Base-by-base conservation (phyloP, 2,113 vertebrate species). In the Bubo scandiacus region DNA sequence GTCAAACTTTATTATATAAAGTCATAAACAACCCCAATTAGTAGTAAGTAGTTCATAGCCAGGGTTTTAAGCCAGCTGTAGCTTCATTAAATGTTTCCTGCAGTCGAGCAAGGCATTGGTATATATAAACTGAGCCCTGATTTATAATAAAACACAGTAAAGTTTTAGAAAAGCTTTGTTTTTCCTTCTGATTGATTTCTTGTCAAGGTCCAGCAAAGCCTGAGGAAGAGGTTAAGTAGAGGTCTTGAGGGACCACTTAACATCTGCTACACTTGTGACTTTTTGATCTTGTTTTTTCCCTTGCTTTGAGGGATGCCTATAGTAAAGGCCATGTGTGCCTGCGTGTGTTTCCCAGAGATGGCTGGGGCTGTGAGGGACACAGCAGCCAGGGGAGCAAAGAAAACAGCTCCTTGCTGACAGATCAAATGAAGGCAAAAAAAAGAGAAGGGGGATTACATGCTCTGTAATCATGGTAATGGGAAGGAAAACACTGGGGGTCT, bases 191-290 rank as follows among this genome's bases (percentile, higher is more conserved):
- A 96, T 97, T 95, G 95, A 57, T 97, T 98, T 92, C 96, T 97
- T 97, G 97, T 97, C 95, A 95, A 95, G 80, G 88, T 97, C 96
- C 95, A 97, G 90, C 90, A 95, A 98, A 96, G 72, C 90, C 95
- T 94, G 91, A 97, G 96, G 92, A 97, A 97, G 96, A 95, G 97
- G 98, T 98, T 98, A 98, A 98, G 98, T 97, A 97, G 97, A 91
- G 71, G 97, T 97, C 98, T 97, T 96, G 94, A 95, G 98, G 97
- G 98, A 98, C 97, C 96, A 98, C 98, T 99, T 99, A 98, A 98
- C 98, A 98, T 98, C 97, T 98, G 98, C 93, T 98, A 97, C 96
- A 96, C 92, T 96, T 96, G 94, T 23, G 91, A 97, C 97, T 97
- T 98, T 97, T 98, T 98, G 98, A 98, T 98, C 97, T 98, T 96